These are phyloP conservation scores for Cyrtorhinus lividipennis DNA, from an alignment of 1,140 invertebrate species.

Conservation along the genomic window DNA sequence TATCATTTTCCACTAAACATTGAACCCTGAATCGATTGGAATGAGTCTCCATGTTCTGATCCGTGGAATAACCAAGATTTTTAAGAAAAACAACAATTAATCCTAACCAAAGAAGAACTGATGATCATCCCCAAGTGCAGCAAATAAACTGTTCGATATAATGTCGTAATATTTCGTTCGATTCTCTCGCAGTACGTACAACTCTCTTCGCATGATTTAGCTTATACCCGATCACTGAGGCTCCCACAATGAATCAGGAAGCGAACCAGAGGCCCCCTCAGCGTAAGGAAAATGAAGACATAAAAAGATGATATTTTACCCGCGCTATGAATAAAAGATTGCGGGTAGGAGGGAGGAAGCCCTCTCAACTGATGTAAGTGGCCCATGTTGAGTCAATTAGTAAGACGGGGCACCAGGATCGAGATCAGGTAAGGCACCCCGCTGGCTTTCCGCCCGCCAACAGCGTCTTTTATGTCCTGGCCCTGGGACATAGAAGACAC, in stretches of 20 bases:
- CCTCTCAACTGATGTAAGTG: neutral
- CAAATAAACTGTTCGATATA: no score
- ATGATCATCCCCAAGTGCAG: no score
- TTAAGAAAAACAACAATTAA: no score
- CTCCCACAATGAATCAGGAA: constrained; percentile 3
- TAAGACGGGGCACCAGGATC: neutral
- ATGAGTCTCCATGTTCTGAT: no score
- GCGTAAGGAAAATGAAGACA: neutral
- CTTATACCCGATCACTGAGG: neutral
- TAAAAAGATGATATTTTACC: constrained; percentile 8
- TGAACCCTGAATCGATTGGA: no score
- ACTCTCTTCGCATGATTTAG: neutral
- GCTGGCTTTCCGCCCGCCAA: neutral
- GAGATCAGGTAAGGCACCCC: constrained; percentile 6
- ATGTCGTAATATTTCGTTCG: no score
- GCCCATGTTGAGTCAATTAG: constrained; percentile 9
- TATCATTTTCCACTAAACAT: no score
- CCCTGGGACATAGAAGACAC: no score
- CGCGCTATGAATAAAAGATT: constrained; percentile 7
- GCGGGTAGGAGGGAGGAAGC: no score
- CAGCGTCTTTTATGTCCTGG: constrained; percentile 6
- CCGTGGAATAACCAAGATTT: no score
- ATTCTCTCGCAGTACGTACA: no score
- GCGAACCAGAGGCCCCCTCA: neutral
- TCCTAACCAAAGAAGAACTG: no score